Percentiles rank a stretch among this genome's conserved stretches.
Conservation (phyloP, 1,140 invertebrate species). For the Drosophila parvula region DNA sequence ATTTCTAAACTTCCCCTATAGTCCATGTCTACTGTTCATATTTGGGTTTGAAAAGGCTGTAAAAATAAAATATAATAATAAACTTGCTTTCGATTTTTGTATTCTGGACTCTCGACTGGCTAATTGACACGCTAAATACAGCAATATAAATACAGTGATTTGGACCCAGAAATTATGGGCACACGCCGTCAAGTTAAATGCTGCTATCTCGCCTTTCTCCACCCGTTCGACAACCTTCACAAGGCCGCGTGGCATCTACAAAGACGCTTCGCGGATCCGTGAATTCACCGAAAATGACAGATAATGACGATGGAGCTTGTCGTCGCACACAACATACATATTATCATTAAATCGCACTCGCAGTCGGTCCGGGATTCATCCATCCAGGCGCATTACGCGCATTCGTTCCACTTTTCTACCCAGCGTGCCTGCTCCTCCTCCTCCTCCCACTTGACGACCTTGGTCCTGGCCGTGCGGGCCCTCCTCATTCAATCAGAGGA, state of each 20-base stretch:
- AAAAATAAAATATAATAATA: slow-evolving; percentile 21
- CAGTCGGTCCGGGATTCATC: slow-evolving; percentile 33
- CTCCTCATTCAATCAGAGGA: slow-evolving; percentile 67
- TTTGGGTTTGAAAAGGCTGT: slow-evolving; percentile 3
- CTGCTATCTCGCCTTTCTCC: neutral
- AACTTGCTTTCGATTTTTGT: slow-evolving; percentile 34
- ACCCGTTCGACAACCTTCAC: neutral
- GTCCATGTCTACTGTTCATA: neutral
- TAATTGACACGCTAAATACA: slow-evolving; percentile 22
- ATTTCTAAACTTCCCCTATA: neutral
- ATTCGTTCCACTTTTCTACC: slow-evolving; percentile 44
- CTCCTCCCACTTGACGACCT: slow-evolving; percentile 10
- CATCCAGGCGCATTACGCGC: slow-evolving; percentile 63
- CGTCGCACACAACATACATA: slow-evolving; percentile 53
- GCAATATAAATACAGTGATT: neutral
- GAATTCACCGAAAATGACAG: slow-evolving; percentile 41
- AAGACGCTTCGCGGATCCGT: slow-evolving; percentile 12
- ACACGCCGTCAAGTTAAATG: slow-evolving; percentile 4
- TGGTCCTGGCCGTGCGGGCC: neutral
- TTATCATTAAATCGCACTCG: slow-evolving; percentile 56
- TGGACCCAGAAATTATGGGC: slow-evolving; percentile 6
- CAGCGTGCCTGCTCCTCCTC: neutral
- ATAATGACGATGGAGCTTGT: slow-evolving; percentile 53
- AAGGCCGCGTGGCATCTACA: slow-evolving; percentile 6
- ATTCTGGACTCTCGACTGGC: slow-evolving; percentile 1